Evolutionary conservation across 2,113 vertebrate species (phyloP).

Genomic region (Neomonachus schauinslandi): DNA sequence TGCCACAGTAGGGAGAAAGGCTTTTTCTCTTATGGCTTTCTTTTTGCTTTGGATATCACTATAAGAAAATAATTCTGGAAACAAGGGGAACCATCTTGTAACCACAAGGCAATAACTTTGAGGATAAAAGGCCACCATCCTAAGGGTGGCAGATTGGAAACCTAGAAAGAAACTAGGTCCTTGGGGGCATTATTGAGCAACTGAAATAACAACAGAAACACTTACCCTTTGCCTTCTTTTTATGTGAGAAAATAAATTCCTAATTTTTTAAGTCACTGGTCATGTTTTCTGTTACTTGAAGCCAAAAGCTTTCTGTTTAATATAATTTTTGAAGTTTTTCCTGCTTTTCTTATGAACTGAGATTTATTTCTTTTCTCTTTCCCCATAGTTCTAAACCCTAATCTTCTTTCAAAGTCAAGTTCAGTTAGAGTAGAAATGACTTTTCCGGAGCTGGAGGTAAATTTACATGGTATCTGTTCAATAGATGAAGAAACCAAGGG

Average conservation of each 20-base stretch:
- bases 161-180: neutral
- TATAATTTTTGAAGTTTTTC: neutral
- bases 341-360: neutral
- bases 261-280: constrained; percentile 30
- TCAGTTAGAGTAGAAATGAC: neutral
- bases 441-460: neutral
- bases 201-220: neutral
- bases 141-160: neutral
- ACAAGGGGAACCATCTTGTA: neutral
- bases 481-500: neutral
- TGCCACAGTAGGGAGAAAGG: neutral
- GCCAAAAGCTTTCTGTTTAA: neutral
- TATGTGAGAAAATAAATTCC: constrained; percentile 11
- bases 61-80: constrained; percentile 21
- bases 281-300: constrained; percentile 19
- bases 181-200: neutral
- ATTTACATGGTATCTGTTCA: neutral
- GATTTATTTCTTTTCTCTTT: neutral
- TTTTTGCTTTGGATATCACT: neutral
- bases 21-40: neutral
- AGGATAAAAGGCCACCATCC: neutral
- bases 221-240: neutral
- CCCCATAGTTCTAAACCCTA: neutral
- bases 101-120: neutral
- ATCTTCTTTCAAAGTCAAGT: neutral